Base-by-base conservation (phyloP, 2,797 vertebrate species). In the Columba guinea region DNA sequence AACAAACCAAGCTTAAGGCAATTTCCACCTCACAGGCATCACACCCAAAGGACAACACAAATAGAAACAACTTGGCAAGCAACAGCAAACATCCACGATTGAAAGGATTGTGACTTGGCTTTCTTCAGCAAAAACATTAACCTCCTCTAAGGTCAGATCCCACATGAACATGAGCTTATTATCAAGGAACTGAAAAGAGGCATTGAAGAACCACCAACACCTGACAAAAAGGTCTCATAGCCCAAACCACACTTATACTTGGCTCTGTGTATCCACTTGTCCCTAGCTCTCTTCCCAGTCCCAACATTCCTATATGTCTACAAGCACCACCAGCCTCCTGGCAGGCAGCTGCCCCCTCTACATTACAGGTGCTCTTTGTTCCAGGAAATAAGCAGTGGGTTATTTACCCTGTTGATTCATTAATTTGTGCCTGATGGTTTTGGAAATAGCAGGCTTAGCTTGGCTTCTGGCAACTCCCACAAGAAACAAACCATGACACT, bases 101-200 rank as follows among this genome's bases (percentile, higher is more conserved):
- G 75, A 92, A 90, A 84, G 30, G 63, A 93, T 87, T 70, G 78
- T 94, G 87, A 92, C 90, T 95, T 96, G 94, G 94, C 95, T 89
- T 89, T 85, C 60, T 67, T 87, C 32, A 77, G 78, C 7, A 70
- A 73, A 64, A 87, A 68, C 4, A 5, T 83, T 96, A 83, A 92
- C 95, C 95, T 93, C 37, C 56, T 27, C 41, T 26, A 28, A 95
- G 95, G 96, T 93, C 92, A 96, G 60, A 91, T 71, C 84, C 87
- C 89, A 95, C 93, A 90, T 3, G 55, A 96, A 94, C 90, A 93
- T 95, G 94, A 74, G 49, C 78, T 95, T 92, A 90, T 93, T 95
- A 96, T 93, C 90, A 94, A 89, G 78, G 68, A 95, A 92, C 90
- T 95, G 90, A 97, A 97, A 96, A 89, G 94, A 87, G 22, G 81